Conservation (phyloP, 2,797 vertebrate genomes). For the Platalea minor region DNA sequence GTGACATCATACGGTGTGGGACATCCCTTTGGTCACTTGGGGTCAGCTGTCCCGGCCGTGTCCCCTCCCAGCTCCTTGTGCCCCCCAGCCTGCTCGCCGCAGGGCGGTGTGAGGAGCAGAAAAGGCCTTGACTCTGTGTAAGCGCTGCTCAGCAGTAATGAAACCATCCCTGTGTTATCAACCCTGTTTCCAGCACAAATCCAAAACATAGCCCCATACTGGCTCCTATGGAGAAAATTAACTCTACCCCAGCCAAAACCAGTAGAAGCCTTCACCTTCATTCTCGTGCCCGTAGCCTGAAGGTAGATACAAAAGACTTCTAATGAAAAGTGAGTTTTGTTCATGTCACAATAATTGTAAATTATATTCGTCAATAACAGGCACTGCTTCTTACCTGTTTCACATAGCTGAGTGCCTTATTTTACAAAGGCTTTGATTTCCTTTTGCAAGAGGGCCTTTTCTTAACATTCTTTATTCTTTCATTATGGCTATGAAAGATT, state of each 20-base stretch:
- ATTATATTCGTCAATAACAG: neutral
- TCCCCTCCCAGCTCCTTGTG: neutral
- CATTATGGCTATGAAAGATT: neutral
- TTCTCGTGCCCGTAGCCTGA: neutral
- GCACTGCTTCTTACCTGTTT: neutral
- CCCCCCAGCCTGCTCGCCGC: neutral
- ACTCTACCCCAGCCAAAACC: neutral
- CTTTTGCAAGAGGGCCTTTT: neutral
- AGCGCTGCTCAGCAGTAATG: neutral
- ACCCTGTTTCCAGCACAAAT: neutral
- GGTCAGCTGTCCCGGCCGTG: neutral
- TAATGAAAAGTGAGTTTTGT: neutral
- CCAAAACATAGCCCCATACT: neutral
- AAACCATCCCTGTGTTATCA: neutral
- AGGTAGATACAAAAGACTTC: neutral
- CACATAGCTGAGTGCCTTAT: neutral
- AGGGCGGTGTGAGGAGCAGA: neutral
- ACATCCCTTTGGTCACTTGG: neutral
- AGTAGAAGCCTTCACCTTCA: neutral
- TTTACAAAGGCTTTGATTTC: neutral
- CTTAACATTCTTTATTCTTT: neutral
- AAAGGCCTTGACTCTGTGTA: neutral
- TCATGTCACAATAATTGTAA: neutral
- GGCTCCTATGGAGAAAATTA: neutral
- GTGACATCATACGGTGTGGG: rapidly evolving